Evolutionary conservation across 2,113 vertebrate genomes (phyloP), one percentile per base, ranked within the genome.

Genomic region (Cacatua alba): DNA sequence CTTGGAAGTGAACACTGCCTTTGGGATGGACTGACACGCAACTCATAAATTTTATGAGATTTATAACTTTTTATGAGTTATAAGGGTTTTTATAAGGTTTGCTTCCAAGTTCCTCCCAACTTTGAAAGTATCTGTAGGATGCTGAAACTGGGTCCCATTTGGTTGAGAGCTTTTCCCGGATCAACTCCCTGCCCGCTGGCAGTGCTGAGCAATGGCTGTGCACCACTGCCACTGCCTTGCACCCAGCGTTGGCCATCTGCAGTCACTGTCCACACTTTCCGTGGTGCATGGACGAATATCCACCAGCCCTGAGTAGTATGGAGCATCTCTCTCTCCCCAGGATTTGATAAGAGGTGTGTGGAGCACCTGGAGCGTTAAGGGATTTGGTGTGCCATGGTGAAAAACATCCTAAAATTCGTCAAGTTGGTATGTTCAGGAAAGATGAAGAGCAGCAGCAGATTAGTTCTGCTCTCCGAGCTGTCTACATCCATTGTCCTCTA

Each of bases 401-500:
- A 68, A 84, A 55, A 33, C 28, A 31, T 18, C 60, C 44, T 29
- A 17, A 74, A 74, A 60, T 31, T 53, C n/a, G 13, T 86, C n/a
- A 25, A n/a, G 31, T 28, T 0, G 6, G 26, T 7, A 10, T 8
- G 43, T 21, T 48, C 35, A 18, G 43, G 77, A 57, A 70, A 82
- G 70, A 2, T 4, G 39, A 43, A 39, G 37, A 25, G 63, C 63
- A 44, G 31, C 31, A 62, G 53, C 5, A 1, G 86, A 92, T 7
- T 63, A 5, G 57, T 78, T 72, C 90, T 49, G 91, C 75, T 76
- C 95, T 92, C 90, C 31, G 35, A 94, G 91, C 93, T 81, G 87
- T 87, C 96, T 44, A 3, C 92, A 88, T 46, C 96, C 96, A 80
- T 88, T 92, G n/a, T 59, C 93, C 92, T 86, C 95, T 91, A 83